Evolutionary conservation across 1,140 invertebrate species (phyloP).

Genomic region (Vollenhovia emeryi): DNA sequence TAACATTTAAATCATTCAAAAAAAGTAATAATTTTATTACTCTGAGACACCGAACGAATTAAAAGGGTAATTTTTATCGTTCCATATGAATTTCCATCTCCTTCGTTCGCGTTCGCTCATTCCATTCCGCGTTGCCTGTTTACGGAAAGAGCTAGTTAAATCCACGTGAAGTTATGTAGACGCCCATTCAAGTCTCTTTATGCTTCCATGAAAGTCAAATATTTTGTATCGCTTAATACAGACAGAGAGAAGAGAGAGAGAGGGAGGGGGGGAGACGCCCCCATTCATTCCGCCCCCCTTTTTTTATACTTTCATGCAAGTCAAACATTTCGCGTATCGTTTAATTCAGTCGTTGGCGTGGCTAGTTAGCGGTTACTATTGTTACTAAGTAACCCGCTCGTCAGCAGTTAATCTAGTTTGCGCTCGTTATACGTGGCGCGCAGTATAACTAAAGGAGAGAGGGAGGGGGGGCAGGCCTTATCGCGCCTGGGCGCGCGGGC

Average conservation of each 20-base stretch:
- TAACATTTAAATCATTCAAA: background rate
- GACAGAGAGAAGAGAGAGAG: no score
- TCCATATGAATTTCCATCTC: background rate
- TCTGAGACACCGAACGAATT: background rate
- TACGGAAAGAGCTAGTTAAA: conserved; percentile 14
- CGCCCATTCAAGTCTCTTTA: conserved; percentile 41
- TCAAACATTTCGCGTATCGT: conserved; percentile 48
- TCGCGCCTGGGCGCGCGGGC: conserved; percentile 71
- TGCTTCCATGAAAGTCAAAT: conserved; percentile 47
- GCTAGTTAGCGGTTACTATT: conserved; percentile 53
- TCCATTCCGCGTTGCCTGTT: background rate
- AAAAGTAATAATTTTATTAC: background rate
- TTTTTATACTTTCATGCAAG: conserved; percentile 52
- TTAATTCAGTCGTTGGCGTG: conserved; percentile 46
- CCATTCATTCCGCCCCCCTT: conserved; percentile 12
- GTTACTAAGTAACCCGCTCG: conserved; percentile 56
- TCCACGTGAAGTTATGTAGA: background rate
- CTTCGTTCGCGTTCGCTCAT: background rate
- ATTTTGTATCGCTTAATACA: conserved; percentile 49
- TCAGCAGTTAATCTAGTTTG: conserved; percentile 52
- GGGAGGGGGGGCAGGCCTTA: background rate
- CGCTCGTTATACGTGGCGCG: conserved; percentile 58
- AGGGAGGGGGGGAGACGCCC: no score
- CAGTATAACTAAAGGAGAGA: conserved; percentile 22
- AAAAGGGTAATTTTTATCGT: background rate